Evolutionary conservation across 2,888 invertebrate genomes (phyloP).

Genomic region (Pollenia griseotomentosa): DNA sequence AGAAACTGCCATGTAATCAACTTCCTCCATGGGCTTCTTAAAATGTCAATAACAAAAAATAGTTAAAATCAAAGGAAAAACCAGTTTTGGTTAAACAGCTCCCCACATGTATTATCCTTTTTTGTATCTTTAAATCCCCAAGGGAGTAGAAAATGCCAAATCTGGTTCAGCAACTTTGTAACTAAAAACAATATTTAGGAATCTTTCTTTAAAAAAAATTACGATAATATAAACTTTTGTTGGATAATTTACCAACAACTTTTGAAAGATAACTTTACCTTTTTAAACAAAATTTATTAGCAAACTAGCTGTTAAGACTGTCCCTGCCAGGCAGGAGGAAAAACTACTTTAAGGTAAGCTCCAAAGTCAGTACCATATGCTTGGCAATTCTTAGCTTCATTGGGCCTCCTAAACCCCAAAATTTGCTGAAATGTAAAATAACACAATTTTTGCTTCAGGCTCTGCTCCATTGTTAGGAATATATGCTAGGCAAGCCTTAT

Average conservation of each 20-base stretch:
- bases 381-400: too few relatives aligned
- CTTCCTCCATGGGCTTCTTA: conserved; percentile 24
- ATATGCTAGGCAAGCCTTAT: too few relatives aligned
- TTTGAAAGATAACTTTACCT: neutral
- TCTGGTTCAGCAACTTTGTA: conserved; percentile 17
- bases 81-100: neutral
- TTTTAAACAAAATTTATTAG: neutral
- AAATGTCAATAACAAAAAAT: conserved; percentile 15
- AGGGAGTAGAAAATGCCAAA: neutral
- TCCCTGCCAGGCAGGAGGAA: too few relatives aligned
- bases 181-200: neutral
- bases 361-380: too few relatives aligned
- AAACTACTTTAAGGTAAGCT: too few relatives aligned
- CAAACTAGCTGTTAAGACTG: neutral
- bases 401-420: too few relatives aligned
- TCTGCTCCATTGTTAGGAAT: too few relatives aligned
- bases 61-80: neutral
- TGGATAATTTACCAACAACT: neutral
- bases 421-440: too few relatives aligned
- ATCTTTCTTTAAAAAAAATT: neutral
- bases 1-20: conserved; percentile 51
- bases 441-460: too few relatives aligned
- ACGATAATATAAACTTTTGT: neutral
- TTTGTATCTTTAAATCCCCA: neutral
- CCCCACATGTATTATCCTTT: too few relatives aligned